A percentile compares a stretch with the other conserved stretches of the same genome.
phyloP scores from a whole-genome alignment of 2,113 vertebrate species.

The Sinocyclocheilus anshuiensis region DNA sequence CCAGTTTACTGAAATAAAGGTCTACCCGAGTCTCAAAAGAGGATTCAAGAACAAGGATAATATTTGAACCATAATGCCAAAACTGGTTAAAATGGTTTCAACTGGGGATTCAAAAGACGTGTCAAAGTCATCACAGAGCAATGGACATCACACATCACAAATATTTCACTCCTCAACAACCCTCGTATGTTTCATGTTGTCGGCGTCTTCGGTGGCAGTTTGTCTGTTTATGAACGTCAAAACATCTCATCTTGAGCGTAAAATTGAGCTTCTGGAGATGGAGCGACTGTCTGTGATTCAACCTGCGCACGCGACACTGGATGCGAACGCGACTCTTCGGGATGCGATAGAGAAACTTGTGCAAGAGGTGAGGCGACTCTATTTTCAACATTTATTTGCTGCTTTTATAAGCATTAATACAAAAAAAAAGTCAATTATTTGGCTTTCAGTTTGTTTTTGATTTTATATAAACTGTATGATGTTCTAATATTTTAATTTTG shows the following conservation, averaged over 20 bases:
- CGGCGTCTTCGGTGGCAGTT: conserved; percentile 67
- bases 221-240: conserved; percentile 77
- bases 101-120: conserved; percentile 21
- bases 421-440: not conserved
- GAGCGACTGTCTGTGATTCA: conserved; percentile 59
- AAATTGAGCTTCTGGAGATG: conserved; percentile 73
- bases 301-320: conserved; percentile 48
- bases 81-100: conserved; percentile 55
- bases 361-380: conserved; percentile 73
- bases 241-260: conserved; percentile 75
- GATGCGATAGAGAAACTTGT: conserved; percentile 78
- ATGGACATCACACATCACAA: not conserved
- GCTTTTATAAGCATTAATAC: not conserved
- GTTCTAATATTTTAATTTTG: too few species aligned
- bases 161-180: conserved; percentile 41
- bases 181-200: conserved; percentile 69
- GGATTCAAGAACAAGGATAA: not conserved
- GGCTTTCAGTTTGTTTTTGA: not conserved
- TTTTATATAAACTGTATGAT: not conserved
- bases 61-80: not conserved
- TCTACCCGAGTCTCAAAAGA: conserved; percentile 2
- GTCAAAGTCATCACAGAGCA: not conserved
- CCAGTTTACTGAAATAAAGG: conserved; percentile 1
- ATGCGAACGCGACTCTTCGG: conserved; percentile 66
- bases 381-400: not conserved